Evolutionary conservation across 2,888 invertebrate species (phyloP).

Genomic region (Drosophila paucipuncta): DNA sequence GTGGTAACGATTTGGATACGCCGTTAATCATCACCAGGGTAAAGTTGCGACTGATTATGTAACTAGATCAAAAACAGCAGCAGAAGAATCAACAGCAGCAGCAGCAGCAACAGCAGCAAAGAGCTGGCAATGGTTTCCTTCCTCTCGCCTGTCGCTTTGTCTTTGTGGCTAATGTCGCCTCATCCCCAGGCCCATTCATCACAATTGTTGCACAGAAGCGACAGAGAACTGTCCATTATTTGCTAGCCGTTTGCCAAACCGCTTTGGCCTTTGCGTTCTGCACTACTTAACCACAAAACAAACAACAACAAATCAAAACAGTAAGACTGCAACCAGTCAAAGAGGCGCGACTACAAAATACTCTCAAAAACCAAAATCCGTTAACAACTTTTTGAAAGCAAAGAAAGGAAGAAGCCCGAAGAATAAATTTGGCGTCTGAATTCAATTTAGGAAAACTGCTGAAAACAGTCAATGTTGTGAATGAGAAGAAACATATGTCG

Average conservation of each 20-base stretch:
- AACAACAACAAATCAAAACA: conserved; percentile 75
- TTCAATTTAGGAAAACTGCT: neutral
- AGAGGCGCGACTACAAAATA: conserved; percentile 22
- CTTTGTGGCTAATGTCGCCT: conserved; percentile 53
- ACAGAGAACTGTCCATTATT: conserved; percentile 50
- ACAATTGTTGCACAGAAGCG: conserved; percentile 49
- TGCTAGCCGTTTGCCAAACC: conserved; percentile 62
- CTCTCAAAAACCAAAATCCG: conserved; percentile 11
- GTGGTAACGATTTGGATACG: conserved; percentile 93
- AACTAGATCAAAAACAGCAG: conserved; percentile 49
- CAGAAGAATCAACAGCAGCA: conserved; percentile 1
- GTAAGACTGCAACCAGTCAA: conserved; percentile 17
- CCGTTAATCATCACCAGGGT: conserved; percentile 96
- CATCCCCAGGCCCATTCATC: conserved; percentile 58
- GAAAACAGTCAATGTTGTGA: neutral
- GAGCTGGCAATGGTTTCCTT: conserved; percentile 43
- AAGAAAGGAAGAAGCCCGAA: too few relatives aligned
- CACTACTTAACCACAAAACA: conserved; percentile 62
- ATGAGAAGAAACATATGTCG: neutral
- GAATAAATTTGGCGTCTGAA: neutral
- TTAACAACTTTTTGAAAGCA: neutral
- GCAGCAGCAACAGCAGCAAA: conserved; percentile 28
- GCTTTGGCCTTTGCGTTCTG: conserved; percentile 71
- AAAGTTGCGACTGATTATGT: conserved; percentile 81
- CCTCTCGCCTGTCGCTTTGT: conserved; percentile 52